Percentiles rank a stretch among this genome's conserved stretches.
Evolutionary conservation across 2,113 vertebrate genomes (phyloP).

Genomic region (Megalops atlanticus): DNA sequence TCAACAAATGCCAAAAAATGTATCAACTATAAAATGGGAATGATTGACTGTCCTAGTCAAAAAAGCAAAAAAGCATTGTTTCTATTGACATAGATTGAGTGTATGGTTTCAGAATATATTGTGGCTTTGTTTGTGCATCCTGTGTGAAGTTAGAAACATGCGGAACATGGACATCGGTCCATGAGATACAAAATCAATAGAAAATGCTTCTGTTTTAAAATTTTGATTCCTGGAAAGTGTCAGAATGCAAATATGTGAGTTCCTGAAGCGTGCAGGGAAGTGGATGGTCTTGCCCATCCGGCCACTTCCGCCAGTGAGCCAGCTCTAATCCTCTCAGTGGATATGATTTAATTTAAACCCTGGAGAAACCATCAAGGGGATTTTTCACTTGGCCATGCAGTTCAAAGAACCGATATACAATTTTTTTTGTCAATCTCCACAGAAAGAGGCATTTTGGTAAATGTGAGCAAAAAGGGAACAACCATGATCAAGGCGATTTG

Average conservation of each 20-base stretch:
- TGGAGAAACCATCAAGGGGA: background rate
- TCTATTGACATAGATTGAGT: constrained; percentile 14
- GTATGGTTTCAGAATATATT: constrained; percentile 14
- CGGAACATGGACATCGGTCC: background rate
- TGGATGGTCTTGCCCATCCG: background rate
- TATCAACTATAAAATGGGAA: background rate
- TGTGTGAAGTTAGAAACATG: constrained; percentile 4
- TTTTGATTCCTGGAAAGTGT: background rate
- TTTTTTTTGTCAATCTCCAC: background rate
- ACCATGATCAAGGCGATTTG: background rate
- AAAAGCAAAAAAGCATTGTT: background rate
- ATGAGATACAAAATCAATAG: background rate
- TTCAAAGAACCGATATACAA: background rate
- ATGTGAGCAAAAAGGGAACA: background rate
- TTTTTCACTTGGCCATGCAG: background rate
- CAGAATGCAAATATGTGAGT: background rate
- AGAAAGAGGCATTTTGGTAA: background rate
- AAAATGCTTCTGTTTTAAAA: background rate
- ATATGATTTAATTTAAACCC: background rate
- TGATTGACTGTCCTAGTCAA: background rate
- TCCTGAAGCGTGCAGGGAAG: background rate
- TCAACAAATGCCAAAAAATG: constrained; percentile 16
- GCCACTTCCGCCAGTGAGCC: background rate
- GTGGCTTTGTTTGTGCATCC: too few relatives aligned
- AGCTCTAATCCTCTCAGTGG: background rate